Percentiles rank a stretch among this genome's conserved stretches.
Evolutionary conservation across 2,888 invertebrate species (phyloP).

Genomic region (Patella ulyssiponensis): DNA sequence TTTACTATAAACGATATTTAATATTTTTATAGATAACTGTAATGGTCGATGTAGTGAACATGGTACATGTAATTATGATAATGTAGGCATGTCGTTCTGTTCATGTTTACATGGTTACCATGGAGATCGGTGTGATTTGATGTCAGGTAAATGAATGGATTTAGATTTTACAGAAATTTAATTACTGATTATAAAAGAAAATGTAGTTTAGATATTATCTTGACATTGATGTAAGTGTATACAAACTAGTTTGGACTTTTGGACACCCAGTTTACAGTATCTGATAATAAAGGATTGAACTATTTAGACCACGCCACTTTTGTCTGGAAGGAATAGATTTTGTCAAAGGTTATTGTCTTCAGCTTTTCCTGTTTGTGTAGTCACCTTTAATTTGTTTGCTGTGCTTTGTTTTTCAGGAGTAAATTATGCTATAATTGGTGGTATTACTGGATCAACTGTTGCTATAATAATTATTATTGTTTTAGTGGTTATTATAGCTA

Average conservation of each 20-base stretch:
- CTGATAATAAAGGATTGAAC: too few species aligned
- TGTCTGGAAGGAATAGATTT: too few species aligned
- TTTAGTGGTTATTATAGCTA: conserved; percentile 14
- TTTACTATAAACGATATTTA: not conserved
- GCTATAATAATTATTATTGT: conserved; percentile 32
- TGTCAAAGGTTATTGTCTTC: too few species aligned
- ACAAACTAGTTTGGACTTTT: too few species aligned
- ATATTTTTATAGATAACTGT: conserved; percentile 34
- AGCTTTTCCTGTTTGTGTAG: too few species aligned
- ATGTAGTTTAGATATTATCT: too few species aligned
- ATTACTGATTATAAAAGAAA: too few species aligned
- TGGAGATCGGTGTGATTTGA: conserved; percentile 37
- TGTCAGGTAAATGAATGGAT: not conserved
- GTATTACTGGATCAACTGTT: conserved; percentile 33
- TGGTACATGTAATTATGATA: conserved; percentile 39
- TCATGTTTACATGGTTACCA: conserved; percentile 41
- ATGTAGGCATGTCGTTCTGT: conserved; percentile 39
- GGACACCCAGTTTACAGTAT: too few species aligned
- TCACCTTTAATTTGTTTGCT: not conserved
- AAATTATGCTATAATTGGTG: conserved; percentile 39
- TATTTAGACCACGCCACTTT: too few species aligned
- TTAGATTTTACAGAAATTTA: not conserved
- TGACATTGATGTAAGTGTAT: too few species aligned
- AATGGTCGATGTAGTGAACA: conserved; percentile 24
- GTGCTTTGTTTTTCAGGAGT: conserved; percentile 18